Percentiles rank a stretch among this genome's conserved stretches.
These are phyloP conservation scores for Timema cristinae DNA, from an alignment of 2,888 invertebrate genomes.

Conservation along the genomic window DNA sequence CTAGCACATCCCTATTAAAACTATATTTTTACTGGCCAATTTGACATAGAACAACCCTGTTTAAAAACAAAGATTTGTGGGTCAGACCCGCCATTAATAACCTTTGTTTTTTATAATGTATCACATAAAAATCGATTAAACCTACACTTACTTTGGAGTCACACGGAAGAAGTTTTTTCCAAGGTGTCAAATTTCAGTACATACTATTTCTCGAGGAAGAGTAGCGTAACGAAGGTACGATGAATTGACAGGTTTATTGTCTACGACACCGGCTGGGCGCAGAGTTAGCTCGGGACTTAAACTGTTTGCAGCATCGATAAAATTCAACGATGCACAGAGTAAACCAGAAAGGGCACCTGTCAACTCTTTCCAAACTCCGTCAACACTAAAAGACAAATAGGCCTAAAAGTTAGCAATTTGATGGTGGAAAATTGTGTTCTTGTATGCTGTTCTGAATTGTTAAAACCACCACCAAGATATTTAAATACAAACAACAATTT, in stretches of 20 bases:
- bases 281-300: slow-evolving; percentile 80
- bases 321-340: slow-evolving; percentile 94
- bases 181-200: slow-evolving; percentile 99
- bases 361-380: slow-evolving; percentile 82
- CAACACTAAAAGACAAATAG: slow-evolving; percentile 54
- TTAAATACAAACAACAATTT: too few species aligned
- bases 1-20: too few species aligned
- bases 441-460: too few species aligned
- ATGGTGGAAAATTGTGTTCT: too few species aligned
- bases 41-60: too few species aligned
- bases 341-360: slow-evolving; percentile 90
- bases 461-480: too few species aligned
- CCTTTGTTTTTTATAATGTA: background rate
- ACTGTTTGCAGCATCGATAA: slow-evolving; percentile 81
- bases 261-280: slow-evolving; percentile 65
- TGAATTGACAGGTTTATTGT: slow-evolving; percentile 49
- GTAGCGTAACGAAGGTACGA: slow-evolving; percentile 74
- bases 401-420: background rate
- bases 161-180: slow-evolving; percentile 96
- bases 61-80: too few species aligned
- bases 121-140: background rate
- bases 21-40: too few species aligned
- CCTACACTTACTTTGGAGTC: slow-evolving; percentile 61
- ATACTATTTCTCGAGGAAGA: slow-evolving; percentile 93
- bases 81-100: background rate